phyloP scores from a whole-genome alignment of 2,113 vertebrate genomes.

The Rattus rattus region DNA sequence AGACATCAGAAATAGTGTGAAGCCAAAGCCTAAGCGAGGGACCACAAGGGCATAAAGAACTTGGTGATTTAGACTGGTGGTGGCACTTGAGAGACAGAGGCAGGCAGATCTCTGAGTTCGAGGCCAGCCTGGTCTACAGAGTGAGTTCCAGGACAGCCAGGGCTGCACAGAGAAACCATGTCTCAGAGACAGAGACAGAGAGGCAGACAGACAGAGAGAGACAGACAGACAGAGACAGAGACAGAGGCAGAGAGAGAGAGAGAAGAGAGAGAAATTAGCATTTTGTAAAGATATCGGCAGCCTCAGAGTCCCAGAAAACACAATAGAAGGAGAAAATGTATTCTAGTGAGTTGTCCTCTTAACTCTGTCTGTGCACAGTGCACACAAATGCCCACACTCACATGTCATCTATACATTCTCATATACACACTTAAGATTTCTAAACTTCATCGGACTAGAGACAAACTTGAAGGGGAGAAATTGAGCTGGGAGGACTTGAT shows the following conservation, averaged over 20 bases:
- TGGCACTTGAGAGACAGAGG: not conserved
- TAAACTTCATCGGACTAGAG: not conserved
- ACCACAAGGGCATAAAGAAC: not conserved
- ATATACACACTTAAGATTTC: too few relatives aligned
- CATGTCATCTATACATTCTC: not conserved
- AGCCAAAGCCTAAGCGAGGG: not conserved
- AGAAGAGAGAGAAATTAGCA: not conserved
- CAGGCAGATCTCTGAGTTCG: not conserved
- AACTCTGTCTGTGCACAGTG: not conserved
- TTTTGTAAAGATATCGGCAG: not conserved
- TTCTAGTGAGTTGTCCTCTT: not conserved
- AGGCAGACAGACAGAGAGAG: not conserved
- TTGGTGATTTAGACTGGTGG: not conserved
- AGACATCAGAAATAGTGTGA: not conserved
- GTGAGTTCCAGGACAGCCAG: not conserved
- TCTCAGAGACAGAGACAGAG: fast-evolving
- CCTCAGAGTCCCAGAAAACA: not conserved
- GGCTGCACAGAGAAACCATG: not conserved
- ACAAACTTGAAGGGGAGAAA: not conserved
- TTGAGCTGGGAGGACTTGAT: not conserved
- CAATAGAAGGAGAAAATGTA: not conserved
- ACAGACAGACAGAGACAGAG: too few relatives aligned
- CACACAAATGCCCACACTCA: not conserved
- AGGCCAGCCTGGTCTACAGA: not conserved
- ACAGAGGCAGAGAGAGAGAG: too few relatives aligned